These are phyloP conservation scores for Pelochelys cantorii DNA, from an alignment of 2,797 vertebrate genomes.

Conservation along the genomic window DNA sequence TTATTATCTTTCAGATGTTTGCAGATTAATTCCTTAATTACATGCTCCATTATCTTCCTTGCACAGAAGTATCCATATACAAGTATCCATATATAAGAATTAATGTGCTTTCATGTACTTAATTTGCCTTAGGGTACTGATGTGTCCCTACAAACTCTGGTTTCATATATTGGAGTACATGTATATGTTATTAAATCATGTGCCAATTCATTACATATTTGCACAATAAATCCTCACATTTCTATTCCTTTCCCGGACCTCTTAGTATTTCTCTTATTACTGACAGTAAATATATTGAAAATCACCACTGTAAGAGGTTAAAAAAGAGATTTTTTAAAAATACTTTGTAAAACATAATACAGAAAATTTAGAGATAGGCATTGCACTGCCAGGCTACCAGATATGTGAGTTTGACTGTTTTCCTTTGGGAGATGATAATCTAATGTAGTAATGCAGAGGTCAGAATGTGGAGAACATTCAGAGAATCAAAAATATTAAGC, in stretches of 20 bases:
- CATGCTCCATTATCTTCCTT: too few species aligned
- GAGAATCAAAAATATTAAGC: background rate
- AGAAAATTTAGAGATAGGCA: background rate
- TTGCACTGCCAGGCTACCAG: background rate
- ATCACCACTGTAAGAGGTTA: background rate
- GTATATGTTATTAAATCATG: background rate
- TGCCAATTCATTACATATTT: background rate
- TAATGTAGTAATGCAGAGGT: background rate
- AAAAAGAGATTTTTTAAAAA: background rate
- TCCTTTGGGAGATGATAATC: background rate
- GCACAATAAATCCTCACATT: background rate
- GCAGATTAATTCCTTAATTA: too few species aligned
- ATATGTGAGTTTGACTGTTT: background rate
- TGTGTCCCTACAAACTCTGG: rapidly evolving
- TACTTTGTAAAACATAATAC: background rate
- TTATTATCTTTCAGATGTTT: too few species aligned
- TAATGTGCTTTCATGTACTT: rapidly evolving
- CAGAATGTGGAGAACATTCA: rapidly evolving
- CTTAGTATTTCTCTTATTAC: background rate
- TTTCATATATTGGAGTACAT: background rate
- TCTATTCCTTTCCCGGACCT: background rate
- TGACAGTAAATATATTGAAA: background rate
- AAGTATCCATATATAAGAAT: background rate
- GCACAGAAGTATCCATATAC: too few species aligned
- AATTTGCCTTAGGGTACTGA: background rate